phyloP scores from a whole-genome alignment of 2,888 invertebrate genomes.

The Hirudinaria manillensis region DNA sequence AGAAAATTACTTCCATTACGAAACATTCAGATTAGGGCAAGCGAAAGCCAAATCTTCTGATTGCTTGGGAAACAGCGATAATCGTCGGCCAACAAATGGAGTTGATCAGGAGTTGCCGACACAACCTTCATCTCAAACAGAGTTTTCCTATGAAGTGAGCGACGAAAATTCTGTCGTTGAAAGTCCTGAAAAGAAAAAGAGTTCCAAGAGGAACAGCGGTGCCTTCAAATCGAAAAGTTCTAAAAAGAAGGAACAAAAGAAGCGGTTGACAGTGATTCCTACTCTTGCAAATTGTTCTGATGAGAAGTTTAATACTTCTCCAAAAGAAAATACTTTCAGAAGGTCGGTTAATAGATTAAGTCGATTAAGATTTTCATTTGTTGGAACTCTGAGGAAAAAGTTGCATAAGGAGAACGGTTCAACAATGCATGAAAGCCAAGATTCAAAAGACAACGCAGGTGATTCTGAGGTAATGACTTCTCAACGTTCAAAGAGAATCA shows the following conservation, averaged over 20 bases:
- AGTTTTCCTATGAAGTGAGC: neutral
- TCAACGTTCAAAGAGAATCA: too few species aligned
- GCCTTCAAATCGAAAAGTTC: neutral
- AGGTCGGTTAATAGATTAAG: too few species aligned
- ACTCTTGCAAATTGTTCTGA: neutral
- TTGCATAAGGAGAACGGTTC: too few species aligned
- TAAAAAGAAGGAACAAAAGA: constrained; percentile 1
- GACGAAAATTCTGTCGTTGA: neutral
- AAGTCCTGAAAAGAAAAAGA: neutral
- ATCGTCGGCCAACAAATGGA: neutral
- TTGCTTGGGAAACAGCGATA: neutral
- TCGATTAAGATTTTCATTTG: too few species aligned
- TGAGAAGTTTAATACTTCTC: too few species aligned
- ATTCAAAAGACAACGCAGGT: too few species aligned
- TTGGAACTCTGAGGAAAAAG: too few species aligned
- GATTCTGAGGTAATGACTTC: too few species aligned
- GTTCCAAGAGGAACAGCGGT: neutral
- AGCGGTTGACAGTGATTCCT: neutral
- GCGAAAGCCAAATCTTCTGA: neutral
- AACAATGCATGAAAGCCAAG: too few species aligned
- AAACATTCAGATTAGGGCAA: constrained; percentile 1
- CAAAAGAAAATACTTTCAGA: too few species aligned
- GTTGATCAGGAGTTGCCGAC: neutral
- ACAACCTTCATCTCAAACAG: neutral
- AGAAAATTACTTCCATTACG: constrained; percentile 15